These are phyloP conservation scores for Psix sp. DNA, from an alignment of 1,140 invertebrate species.

Conservation along the genomic window DNA sequence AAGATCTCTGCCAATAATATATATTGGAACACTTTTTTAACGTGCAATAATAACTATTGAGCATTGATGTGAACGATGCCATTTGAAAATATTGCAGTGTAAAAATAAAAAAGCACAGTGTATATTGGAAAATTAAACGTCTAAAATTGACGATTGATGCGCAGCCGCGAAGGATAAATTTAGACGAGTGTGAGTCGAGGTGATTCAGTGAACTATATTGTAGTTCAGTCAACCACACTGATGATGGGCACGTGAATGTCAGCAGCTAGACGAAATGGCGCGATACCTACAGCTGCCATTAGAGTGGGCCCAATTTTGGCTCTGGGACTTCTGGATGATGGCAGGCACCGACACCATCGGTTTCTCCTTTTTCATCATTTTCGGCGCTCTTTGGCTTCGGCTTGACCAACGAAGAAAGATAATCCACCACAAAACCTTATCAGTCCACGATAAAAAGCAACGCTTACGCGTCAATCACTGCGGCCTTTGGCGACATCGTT, in stretches of 20 bases:
- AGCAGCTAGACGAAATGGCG: conserved; percentile 7
- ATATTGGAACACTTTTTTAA: no score
- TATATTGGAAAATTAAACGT: conserved; percentile 17
- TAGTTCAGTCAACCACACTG: conserved; percentile 35
- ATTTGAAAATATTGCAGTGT: not conserved
- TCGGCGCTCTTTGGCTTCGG: no score
- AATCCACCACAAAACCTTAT: no score
- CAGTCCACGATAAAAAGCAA: conserved; percentile 6
- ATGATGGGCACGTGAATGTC: conserved; percentile 10
- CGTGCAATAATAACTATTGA: no score
- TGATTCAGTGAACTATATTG: conserved; percentile 29
- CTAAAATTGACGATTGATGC: conserved; percentile 22
- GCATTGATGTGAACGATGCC: not conserved
- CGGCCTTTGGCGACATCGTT: conserved; percentile 16
- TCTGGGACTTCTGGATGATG: conserved; percentile 83
- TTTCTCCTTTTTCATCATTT: conserved; percentile 89
- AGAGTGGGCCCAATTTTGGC: conserved; percentile 79
- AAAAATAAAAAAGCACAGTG: no score
- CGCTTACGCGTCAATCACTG: conserved; percentile 14
- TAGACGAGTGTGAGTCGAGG: conserved; percentile 25
- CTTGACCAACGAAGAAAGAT: no score
- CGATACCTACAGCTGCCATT: conserved; percentile 71
- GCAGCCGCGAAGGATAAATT: conserved; percentile 21
- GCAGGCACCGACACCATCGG: conserved; percentile 89
- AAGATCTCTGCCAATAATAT: no score